Conservation (phyloP, 2,888 invertebrate genomes). For the Dolichomitus sp. region DNA sequence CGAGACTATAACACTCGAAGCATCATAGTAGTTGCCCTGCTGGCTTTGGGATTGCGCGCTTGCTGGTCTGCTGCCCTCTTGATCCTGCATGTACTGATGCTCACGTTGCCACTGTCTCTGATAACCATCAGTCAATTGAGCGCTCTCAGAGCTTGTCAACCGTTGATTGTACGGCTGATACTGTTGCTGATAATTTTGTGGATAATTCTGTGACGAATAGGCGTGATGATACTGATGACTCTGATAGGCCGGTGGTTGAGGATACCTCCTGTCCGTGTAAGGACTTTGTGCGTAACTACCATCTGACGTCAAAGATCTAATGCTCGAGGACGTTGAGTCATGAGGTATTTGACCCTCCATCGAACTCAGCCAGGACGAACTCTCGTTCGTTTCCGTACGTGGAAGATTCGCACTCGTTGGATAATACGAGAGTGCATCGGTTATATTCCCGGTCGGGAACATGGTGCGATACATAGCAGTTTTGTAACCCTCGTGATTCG, state of each 20-base stretch:
- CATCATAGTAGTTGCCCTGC: constrained; percentile 86
- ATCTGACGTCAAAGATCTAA: constrained; percentile 82
- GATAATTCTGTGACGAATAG: constrained; percentile 81
- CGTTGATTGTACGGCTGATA: constrained; percentile 81
- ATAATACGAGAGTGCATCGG: constrained; percentile 94
- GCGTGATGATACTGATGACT: constrained; percentile 81
- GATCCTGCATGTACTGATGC: constrained; percentile 79
- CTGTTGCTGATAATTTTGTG: constrained; percentile 82
- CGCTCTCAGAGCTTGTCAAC: constrained; percentile 75
- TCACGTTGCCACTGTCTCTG: constrained; percentile 83
- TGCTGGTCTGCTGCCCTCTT: constrained; percentile 74
- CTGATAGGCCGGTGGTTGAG: constrained; percentile 83
- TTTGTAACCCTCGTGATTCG: constrained; percentile 90
- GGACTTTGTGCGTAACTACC: constrained; percentile 81
- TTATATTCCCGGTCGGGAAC: constrained; percentile 91
- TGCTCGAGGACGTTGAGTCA: constrained; percentile 88
- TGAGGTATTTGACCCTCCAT: constrained; percentile 88
- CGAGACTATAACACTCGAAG: constrained; percentile 90
- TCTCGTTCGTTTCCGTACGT: constrained; percentile 88
- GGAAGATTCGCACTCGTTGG: constrained; percentile 90
- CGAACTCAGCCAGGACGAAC: constrained; percentile 88
- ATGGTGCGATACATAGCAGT: constrained; percentile 89
- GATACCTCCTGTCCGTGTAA: constrained; percentile 80
- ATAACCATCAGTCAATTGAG: constrained; percentile 79
- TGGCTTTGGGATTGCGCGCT: constrained; percentile 73